Base-by-base conservation (phyloP, 2,113 vertebrate species). In the Brienomyrus longianalis region DNA sequence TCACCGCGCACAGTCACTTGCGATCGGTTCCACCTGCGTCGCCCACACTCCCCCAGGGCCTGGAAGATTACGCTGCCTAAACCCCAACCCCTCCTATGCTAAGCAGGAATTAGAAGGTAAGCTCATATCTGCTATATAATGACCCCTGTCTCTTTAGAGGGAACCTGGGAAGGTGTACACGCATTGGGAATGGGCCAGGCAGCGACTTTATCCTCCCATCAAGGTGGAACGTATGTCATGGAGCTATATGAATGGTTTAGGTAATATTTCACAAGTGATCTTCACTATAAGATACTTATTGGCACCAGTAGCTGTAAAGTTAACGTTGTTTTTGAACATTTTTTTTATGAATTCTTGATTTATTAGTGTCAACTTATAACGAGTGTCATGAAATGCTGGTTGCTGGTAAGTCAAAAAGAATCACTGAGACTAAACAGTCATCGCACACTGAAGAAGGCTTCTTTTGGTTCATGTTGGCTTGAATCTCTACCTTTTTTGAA, bases 171-270 rank as follows among this genome's bases (percentile, higher is more conserved):
- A 70, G 62, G n/a, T 31, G 27, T 0, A n/a, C 10, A 11, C 1
- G n/a, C 62, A 43, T 8, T 23, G 7, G 84, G 90, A 93, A 93
- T 94, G 95, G 95, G 95, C 90, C 96, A 96, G 92, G 92, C 94
- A 92, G 93, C 94, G 5, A 91, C 93, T 23, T 93, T 93, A 48
- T 93, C 92, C 3, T 90, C 92, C 74, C 92, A 90, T 86, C 93
- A 90, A 92, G 92, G 92, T 35, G 93, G 94, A 88, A 92, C 93
- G 35, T 95, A 94, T 88, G 88, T 94, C 89, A 93, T 93, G 35
- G 92, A 96, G 83, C 92, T 95, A 31, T 92, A 96, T 88, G 90
- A 94, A 1, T 95, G 95, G 93, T 95, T 94, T 92, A 95, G 94
- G 95, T 95, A 94, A 93, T 92, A 56, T 88, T 88, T 90, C 19